These are phyloP conservation scores for Chaunax sp. DNA, from an alignment of 2,797 vertebrate genomes.

Conservation along the genomic window DNA sequence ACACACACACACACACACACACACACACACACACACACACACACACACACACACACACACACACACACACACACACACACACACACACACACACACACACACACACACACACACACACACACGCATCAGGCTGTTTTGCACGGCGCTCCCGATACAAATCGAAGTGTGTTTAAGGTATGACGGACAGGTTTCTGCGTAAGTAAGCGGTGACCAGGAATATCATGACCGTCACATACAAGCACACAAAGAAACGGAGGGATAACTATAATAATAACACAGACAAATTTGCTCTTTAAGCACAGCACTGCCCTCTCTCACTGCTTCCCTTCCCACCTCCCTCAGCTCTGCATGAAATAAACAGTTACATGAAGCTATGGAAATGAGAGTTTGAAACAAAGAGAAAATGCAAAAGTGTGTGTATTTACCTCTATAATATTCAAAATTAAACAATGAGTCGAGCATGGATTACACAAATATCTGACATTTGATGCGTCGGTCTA, in stretches of 20 bases:
- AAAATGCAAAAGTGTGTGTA: conserved; percentile 3
- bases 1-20: not conserved
- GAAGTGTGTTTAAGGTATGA: conserved; percentile 57
- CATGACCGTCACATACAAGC: conserved; percentile 18
- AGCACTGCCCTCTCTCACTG: conserved; percentile 22
- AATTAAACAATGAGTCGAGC: conserved; percentile 9
- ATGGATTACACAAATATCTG: conserved; percentile 12
- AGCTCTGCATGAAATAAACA: conserved; percentile 38
- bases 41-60: not conserved
- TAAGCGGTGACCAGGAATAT: conserved; percentile 52
- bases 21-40: not conserved
- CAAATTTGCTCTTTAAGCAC: conserved; percentile 47
- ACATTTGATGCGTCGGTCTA: conserved; percentile 4
- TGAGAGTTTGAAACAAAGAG: conserved; percentile 44
- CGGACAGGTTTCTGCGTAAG: conserved; percentile 33
- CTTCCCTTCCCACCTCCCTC: conserved; percentile 6
- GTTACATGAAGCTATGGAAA: conserved; percentile 58
- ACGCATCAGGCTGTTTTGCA: conserved; percentile 12
- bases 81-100: not conserved
- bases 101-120: not conserved
- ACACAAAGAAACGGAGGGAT: conserved; percentile 37
- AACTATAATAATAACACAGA: conserved; percentile 35
- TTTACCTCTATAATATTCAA: conserved; percentile 19
- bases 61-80: not conserved
- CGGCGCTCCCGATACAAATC: conserved; percentile 43